Evolutionary conservation across 1,140 invertebrate species (phyloP).

Genomic region (Lordiphosa collinella): DNA sequence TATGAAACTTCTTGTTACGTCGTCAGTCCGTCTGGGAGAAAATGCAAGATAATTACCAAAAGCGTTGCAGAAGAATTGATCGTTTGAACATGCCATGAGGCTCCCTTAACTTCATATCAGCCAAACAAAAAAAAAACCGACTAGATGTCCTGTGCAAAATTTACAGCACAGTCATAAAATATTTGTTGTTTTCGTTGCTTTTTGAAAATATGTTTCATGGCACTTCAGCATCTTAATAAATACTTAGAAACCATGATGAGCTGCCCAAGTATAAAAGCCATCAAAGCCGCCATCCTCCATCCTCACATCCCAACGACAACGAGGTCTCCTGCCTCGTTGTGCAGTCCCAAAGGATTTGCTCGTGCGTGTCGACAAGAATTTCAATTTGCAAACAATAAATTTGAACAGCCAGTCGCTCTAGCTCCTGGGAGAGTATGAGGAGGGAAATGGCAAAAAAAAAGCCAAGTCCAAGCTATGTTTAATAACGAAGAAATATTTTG

Average conservation of each 20-base stretch:
- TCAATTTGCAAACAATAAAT: constrained; percentile 77
- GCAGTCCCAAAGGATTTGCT: constrained; percentile 69
- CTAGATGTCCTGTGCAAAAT: too few relatives aligned
- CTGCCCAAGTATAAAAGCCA: constrained; percentile 41
- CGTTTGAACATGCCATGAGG: too few relatives aligned
- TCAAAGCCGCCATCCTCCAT: constrained; percentile 30
- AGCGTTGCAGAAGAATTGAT: too few relatives aligned
- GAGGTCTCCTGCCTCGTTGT: constrained; percentile 41
- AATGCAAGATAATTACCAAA: too few relatives aligned
- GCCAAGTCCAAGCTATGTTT: constrained; percentile 54
- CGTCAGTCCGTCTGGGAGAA: too few relatives aligned
- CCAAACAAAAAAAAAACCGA: too few relatives aligned
- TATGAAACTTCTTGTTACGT: too few relatives aligned
- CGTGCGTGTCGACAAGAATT: constrained; percentile 76
- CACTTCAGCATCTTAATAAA: constrained; percentile 63
- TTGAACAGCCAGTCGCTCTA: constrained; percentile 57
- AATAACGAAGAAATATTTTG: constrained; percentile 73
- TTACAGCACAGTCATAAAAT: too few relatives aligned
- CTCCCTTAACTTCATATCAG: too few relatives aligned
- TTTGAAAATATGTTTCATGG: constrained; percentile 46
- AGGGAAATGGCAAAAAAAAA: constrained; percentile 6
- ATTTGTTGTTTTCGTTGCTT: constrained; percentile 30
- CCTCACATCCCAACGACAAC: constrained; percentile 24
- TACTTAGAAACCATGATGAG: constrained; percentile 63
- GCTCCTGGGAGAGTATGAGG: constrained; percentile 35